These are phyloP conservation scores for Paratilapia polleni DNA, from an alignment of 2,113 vertebrate genomes.

Conservation along the genomic window DNA sequence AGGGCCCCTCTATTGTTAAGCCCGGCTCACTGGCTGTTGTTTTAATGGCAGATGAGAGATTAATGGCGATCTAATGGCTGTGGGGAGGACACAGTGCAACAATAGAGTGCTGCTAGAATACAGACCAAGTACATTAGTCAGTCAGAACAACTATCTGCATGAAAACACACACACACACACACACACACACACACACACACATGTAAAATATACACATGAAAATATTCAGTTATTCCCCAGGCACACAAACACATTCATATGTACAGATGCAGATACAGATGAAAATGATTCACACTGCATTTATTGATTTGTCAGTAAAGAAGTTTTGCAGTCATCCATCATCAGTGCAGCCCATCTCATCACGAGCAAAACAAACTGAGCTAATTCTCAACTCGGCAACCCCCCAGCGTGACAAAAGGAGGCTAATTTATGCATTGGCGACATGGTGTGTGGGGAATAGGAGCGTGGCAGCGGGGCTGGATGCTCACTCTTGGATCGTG, in stretches of 20 bases:
- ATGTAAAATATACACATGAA: slow-evolving; percentile 13
- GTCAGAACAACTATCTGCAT: slow-evolving; percentile 40
- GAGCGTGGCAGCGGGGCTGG: slow-evolving; percentile 37
- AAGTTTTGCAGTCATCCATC: slow-evolving; percentile 46
- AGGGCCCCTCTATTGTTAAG: slow-evolving; percentile 55
- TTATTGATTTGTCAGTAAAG: slow-evolving; percentile 50
- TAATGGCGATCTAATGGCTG: slow-evolving; percentile 73
- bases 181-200: slow-evolving; percentile 5
- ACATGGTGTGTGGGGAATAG: slow-evolving; percentile 26
- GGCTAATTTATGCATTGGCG: slow-evolving; percentile 71
- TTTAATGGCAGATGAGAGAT: slow-evolving; percentile 74
- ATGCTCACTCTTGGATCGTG: slow-evolving; percentile 61
- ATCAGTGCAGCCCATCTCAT: slow-evolving; percentile 19
- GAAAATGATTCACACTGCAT: slow-evolving; percentile 5
- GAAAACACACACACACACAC: not conserved
- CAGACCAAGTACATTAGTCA: slow-evolving; percentile 61
- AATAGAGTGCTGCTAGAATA: slow-evolving; percentile 54
- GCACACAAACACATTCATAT: slow-evolving; percentile 6
- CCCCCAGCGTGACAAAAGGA: slow-evolving; percentile 64
- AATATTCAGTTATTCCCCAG: not conserved
- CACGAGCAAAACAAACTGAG: slow-evolving; percentile 54
- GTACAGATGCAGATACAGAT: not conserved
- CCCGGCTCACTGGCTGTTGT: slow-evolving; percentile 64
- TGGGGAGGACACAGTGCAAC: slow-evolving; percentile 63
- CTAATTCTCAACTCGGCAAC: slow-evolving; percentile 55